Evolutionary conservation across 2,888 invertebrate genomes (phyloP), one percentile per base, ranked within the genome.

Genomic region (Lepidochrysops patricia): DNA sequence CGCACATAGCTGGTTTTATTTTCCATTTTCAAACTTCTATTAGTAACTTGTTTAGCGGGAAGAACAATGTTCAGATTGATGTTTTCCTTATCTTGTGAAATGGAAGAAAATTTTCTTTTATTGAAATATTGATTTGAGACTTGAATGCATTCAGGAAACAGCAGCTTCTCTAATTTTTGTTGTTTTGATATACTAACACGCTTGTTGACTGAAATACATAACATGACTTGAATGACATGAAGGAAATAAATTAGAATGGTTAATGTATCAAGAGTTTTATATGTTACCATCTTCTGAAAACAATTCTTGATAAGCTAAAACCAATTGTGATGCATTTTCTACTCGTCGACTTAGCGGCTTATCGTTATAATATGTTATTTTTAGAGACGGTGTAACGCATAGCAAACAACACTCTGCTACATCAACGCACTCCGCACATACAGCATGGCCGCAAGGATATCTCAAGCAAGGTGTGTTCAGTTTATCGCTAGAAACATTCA

Each of bases 71-170:
- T 13, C n/a, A 60, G 49, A 56, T 63, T 60, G 57, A 57, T 68
- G 57, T 79, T 83, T 73, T 81, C 79, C 69, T 82, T 82, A 57
- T 62, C 57, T 68, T 61, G 65, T 65, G 35, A 23, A 2, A 63
- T 68, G 48, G 23, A 26, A 52, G 65, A 69, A n/a, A 65, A 64
- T 73, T 78, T 87, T 60, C 79, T 79, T 70, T 81, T 87, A 66
- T 89, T 88, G 62, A 61, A 74, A 71, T 88, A 88, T 66, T 81
- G 86, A 23, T 65, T 60, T 52, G 80, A 79, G 62, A 84, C 88
- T 75, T 88, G 86, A 65, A 89, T 86, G 64, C 84, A 84, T 68
- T 80, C 69, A 61, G 88, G 87, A 63, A 89, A 89, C n/a, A 87
- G 3, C 64, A 82, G 74, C 66, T 79, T 86, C 72, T 89, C 88